These are phyloP conservation scores for Ceramica pisi DNA, from an alignment of 2,888 invertebrate genomes.

Conservation along the genomic window DNA sequence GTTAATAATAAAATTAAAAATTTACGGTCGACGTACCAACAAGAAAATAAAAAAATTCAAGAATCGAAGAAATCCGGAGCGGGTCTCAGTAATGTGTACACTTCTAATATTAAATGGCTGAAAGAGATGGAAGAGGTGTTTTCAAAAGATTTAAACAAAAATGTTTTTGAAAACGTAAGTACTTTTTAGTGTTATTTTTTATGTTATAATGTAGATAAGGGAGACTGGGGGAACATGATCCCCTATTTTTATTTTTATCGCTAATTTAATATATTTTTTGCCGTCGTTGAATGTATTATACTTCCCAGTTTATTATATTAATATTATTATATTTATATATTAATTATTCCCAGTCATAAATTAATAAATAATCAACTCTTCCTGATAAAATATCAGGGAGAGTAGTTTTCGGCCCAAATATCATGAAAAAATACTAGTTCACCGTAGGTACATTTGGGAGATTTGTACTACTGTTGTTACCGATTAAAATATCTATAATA, in stretches of 20 bases:
- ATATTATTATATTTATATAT: neutral
- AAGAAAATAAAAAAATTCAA: constrained; percentile 41
- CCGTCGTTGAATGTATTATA: constrained; percentile 28
- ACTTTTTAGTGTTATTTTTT: constrained; percentile 18
- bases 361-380: too few relatives aligned
- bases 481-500: too few relatives aligned
- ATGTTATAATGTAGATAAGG: constrained; percentile 23
- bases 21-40: constrained; percentile 45
- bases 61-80: constrained; percentile 51
- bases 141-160: too few relatives aligned
- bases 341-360: too few relatives aligned
- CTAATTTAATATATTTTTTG: constrained; percentile 19
- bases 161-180: constrained; percentile 7
- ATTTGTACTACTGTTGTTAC: too few relatives aligned
- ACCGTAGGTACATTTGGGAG: too few relatives aligned
- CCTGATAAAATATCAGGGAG: too few relatives aligned
- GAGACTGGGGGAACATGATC: neutral
- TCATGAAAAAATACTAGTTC: too few relatives aligned
- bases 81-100: constrained; percentile 47
- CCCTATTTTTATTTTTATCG: too few relatives aligned
- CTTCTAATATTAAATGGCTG: constrained; percentile 53
- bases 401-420: too few relatives aligned
- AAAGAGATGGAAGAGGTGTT: constrained; percentile 44
- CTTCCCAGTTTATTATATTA: constrained; percentile 7
- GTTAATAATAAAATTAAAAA: constrained; percentile 23